Evolutionary conservation across 2,888 invertebrate species (phyloP), one percentile per base, ranked within the genome.

Genomic region (Dastarcus helophoroides): DNA sequence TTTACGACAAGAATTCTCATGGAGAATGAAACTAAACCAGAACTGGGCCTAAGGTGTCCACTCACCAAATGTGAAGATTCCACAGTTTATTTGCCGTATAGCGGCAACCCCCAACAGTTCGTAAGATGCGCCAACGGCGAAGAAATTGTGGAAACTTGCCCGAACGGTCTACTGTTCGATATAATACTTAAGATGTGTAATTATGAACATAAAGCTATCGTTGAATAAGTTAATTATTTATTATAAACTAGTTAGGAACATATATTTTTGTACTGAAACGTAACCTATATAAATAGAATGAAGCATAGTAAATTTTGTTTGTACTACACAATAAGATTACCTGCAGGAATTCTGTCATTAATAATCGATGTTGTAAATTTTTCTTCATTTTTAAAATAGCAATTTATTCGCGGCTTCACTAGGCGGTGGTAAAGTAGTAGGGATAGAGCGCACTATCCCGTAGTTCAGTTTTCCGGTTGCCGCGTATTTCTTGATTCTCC

Each of bases 151-250:
- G 34, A 25, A 4, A 21, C 22, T 4, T 41, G 41, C 30, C 41
- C 41, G 8, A 24, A 23, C 5, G 25, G 23, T 4, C 15, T 41
- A 12, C 37, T 39, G 11, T 41, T 41, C 30, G 39, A 41, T 14
- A 15, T 8, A 7, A 17, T 22, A 6, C 10, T 36, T 16, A 26
- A 22, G 5, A 30, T 32, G 9, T 41, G 41, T 17, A 37, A 39
- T 26, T 35, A 38, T 25, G 37, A 35, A 19, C 31, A 31, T 24
- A 15, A 31, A 19, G 31, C 33, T 3, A 26, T 31, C 7, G 17
- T n/a, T 13, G 19, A 21, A 31, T 6, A 14, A 30, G 11, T 8
- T 24, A 9, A 31, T 22, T 4, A 25, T 29, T 25, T 12, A 17
- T 28, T 24, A 15, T 15, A 14, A 14, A 21, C 8, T 21, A 11